Conservation (phyloP, 2,113 vertebrate genomes). For the Cochlearius cochlearius region DNA sequence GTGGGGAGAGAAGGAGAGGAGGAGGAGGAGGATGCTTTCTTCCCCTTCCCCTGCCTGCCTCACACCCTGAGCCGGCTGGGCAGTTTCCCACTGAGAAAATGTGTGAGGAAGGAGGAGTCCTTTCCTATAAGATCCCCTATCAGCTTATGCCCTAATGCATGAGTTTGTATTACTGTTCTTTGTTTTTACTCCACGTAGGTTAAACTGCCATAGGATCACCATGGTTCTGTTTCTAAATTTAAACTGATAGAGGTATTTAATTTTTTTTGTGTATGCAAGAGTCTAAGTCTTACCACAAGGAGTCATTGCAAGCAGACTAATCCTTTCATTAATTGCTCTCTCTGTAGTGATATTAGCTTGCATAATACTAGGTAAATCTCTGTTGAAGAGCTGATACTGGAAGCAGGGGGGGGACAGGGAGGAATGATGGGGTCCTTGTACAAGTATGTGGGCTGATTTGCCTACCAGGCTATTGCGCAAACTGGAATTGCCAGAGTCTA, state of each 20-base stretch:
- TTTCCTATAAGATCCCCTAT: neutral
- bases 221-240: neutral
- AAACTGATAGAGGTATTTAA: neutral
- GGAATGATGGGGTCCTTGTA: neutral
- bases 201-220: neutral
- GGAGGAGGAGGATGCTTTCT: neutral
- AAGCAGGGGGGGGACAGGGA: neutral
- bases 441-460: neutral
- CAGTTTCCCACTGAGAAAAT: neutral
- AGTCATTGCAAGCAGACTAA: neutral
- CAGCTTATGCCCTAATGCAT: neutral
- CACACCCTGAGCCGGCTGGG: accelerated
- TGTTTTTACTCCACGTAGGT: neutral
- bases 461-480: neutral
- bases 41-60: neutral
- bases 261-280: neutral
- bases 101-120: neutral
- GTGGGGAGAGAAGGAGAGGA: neutral
- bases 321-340: neutral
- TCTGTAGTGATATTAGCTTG: neutral
- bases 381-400: neutral
- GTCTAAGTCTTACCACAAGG: neutral
- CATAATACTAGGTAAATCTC: neutral
- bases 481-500: neutral
- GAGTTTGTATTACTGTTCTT: neutral